Percentiles rank a stretch among this genome's conserved stretches.
Evolutionary conservation across 2,113 vertebrate genomes (phyloP).

Genomic region (Brachionichthys hirsutus): DNA sequence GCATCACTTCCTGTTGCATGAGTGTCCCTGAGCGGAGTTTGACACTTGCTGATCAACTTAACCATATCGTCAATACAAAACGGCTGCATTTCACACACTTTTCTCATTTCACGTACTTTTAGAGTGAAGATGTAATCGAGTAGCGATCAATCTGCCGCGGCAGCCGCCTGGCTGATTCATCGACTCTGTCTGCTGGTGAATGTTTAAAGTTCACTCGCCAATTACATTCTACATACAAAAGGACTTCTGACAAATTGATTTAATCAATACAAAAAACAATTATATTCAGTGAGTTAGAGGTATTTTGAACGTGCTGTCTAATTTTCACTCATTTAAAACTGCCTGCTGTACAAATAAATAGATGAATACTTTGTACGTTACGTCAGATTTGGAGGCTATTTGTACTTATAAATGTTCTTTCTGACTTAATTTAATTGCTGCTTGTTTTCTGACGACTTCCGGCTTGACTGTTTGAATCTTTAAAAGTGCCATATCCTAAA

Average conservation of each 20-base stretch:
- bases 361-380: background rate
- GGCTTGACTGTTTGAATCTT: constrained; percentile 48
- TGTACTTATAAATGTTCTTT: constrained; percentile 23
- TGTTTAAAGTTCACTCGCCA: constrained; percentile 43
- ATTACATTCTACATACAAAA: constrained; percentile 46
- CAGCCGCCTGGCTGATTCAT: constrained; percentile 25
- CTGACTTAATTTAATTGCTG: constrained; percentile 30
- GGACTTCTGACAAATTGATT: constrained; percentile 25
- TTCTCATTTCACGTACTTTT: constrained; percentile 41
- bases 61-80: constrained; percentile 49
- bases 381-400: too few species aligned
- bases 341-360: background rate
- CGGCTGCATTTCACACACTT: constrained; percentile 30
- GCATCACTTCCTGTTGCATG: constrained; percentile 59
- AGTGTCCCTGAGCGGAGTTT: constrained; percentile 50
- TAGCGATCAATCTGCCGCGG: too few species aligned
- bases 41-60: constrained; percentile 35
- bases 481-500: constrained; percentile 50
- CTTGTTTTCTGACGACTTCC: constrained; percentile 41
- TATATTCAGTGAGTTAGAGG: constrained; percentile 6
- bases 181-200: constrained; percentile 24
- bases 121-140: constrained; percentile 10
- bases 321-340: background rate
- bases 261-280: constrained; percentile 23
- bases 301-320: constrained; percentile 7